Evolutionary conservation across 1,140 invertebrate species (phyloP).

Genomic region (Sesamia nonagrioides): DNA sequence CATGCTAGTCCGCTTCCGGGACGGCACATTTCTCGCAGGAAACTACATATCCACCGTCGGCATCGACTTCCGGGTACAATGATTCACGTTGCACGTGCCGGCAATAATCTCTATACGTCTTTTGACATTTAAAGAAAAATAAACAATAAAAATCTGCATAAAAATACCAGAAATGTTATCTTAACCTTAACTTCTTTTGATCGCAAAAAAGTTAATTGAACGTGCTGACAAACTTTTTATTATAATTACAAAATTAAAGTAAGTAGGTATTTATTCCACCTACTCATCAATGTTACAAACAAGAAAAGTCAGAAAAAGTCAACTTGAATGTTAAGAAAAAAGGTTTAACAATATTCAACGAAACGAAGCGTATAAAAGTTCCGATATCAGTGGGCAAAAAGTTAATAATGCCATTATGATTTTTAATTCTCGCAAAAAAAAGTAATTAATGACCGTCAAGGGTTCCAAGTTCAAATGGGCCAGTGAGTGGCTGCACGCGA

Average conservation of each 20-base stretch:
- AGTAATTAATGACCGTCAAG: conserved; percentile 70
- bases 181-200: background rate
- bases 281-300: background rate
- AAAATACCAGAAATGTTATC: background rate
- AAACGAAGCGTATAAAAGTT: conserved; percentile 31
- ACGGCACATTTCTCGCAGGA: conserved; percentile 94
- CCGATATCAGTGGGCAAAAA: conserved; percentile 36
- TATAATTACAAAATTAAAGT: conserved; percentile 5
- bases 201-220: background rate
- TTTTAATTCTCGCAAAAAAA: conserved; percentile 60
- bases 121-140: background rate
- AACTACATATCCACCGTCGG: conserved; percentile 98
- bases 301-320: background rate
- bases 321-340: conserved; percentile 27
- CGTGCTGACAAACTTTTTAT: background rate
- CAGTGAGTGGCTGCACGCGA: conserved; percentile 70
- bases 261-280: background rate
- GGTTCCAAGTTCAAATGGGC: conserved; percentile 82
- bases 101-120: background rate
- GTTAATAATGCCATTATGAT: conserved; percentile 48
- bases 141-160: background rate
- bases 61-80: conserved; percentile 96
- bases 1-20: conserved; percentile 94
- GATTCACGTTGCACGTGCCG: conserved; percentile 32
- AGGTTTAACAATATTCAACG: conserved; percentile 33